A percentile compares a stretch with the other conserved stretches of the same genome.
Evolutionary conservation across 37 sponge, comb jelly and placozoan species (phyloP).

Genomic region (Oscarella lobularis): DNA sequence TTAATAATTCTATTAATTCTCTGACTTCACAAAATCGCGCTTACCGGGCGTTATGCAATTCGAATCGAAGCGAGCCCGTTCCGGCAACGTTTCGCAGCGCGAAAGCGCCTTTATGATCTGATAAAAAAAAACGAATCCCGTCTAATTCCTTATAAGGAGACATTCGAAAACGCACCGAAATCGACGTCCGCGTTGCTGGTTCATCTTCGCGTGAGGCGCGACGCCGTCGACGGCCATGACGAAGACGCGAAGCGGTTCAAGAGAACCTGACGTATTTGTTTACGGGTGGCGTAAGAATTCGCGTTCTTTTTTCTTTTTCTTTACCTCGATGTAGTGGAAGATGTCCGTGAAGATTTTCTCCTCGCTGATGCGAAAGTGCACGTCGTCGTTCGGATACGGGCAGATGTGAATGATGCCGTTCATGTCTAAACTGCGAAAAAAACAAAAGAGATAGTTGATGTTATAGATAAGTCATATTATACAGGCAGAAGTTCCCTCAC

Average conservation of each 20-base stretch:
- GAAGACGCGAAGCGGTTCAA: constrained; percentile 83
- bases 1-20: no score
- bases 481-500: no score
- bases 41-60: constrained; percentile 93
- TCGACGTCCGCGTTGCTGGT: constrained; percentile 90
- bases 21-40: no score
- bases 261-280: no score
- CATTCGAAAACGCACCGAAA: no score
- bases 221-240: constrained; percentile 98
- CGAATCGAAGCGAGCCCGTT: constrained; percentile 77
- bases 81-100: constrained; percentile 32
- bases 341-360: constrained; percentile 83
- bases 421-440: no score
- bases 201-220: constrained; percentile 98
- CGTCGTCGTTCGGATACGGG: constrained; percentile 94
- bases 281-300: no score
- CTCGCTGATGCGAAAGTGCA: constrained; percentile 74
- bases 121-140: no score
- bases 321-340: constrained; percentile 87
- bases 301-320: no score
- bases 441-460: no score
- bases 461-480: no score
- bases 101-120: constrained; percentile 37
- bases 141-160: no score
- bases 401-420: constrained; percentile 96